These are phyloP conservation scores for Eleginops maclovinus DNA, from an alignment of 2,113 vertebrate genomes.

Conservation along the genomic window DNA sequence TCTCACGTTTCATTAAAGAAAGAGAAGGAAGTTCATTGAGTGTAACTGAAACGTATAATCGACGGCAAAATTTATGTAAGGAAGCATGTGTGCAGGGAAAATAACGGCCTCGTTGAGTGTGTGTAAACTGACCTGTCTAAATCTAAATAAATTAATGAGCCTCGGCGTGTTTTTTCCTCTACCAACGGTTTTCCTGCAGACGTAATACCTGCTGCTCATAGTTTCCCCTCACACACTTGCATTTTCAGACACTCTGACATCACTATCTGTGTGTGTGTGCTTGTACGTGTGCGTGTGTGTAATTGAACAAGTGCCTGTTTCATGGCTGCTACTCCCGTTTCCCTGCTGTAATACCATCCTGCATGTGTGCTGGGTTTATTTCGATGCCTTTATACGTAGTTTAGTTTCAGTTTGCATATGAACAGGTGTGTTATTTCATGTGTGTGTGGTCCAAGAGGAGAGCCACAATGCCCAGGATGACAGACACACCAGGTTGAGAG, in stretches of 20 bases:
- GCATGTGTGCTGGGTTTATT: constrained; percentile 18
- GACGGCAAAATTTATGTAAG: not conserved
- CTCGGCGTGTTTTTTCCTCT: not conserved
- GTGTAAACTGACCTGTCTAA: constrained; percentile 28
- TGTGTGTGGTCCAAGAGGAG: constrained; percentile 36
- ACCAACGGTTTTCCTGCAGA: not conserved
- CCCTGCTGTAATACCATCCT: constrained; percentile 69
- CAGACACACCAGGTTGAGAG: constrained; percentile 45
- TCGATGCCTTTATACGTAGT: not conserved
- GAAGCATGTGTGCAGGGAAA: constrained; percentile 7
- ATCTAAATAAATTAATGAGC: constrained; percentile 61
- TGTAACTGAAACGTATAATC: constrained; percentile 22
- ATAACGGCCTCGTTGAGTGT: not conserved
- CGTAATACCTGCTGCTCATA: not conserved
- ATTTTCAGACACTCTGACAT: not conserved
- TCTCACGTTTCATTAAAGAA: constrained; percentile 42
- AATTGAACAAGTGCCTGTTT: constrained; percentile 58
- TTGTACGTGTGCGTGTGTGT: constrained; percentile 1
- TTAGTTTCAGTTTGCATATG: too few species aligned
- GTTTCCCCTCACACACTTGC: constrained; percentile 7
- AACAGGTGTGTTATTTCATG: constrained; percentile 56
- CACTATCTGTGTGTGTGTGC: not conserved
- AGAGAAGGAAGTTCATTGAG: constrained; percentile 8
- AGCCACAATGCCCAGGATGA: constrained; percentile 50
- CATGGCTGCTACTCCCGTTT: constrained; percentile 62